Percentiles rank a stretch among this genome's conserved stretches.
Conservation (phyloP, 2,888 invertebrate species). For the Formica aserva region DNA sequence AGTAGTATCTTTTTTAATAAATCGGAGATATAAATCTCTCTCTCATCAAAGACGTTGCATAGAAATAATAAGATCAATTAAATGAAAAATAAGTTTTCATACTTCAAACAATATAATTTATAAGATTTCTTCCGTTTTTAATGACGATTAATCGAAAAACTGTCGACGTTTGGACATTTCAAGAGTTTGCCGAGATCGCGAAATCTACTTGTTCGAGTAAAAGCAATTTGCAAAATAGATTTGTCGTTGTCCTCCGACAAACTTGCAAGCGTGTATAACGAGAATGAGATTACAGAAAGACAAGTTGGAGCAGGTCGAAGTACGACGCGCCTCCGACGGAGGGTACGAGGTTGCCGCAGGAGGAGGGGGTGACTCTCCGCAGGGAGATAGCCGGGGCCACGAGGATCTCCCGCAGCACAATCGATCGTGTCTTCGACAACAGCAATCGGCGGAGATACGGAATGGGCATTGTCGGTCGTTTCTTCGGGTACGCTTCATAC, state of each 20-base stretch:
- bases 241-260: constrained; percentile 1
- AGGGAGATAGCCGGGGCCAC: constrained; percentile 87
- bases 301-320: constrained; percentile 82
- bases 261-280: constrained; percentile 58
- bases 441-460: constrained; percentile 95
- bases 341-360: constrained; percentile 67
- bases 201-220: not conserved
- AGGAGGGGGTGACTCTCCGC: constrained; percentile 78
- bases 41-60: not conserved
- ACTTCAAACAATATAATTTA: not conserved
- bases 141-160: constrained; percentile 11
- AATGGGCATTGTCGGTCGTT: constrained; percentile 92
- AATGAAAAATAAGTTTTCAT: not conserved
- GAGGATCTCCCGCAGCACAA: constrained; percentile 91
- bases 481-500: constrained; percentile 89
- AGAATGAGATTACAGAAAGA: constrained; percentile 80
- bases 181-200: not conserved
- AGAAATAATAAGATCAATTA: not conserved
- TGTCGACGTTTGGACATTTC: not conserved
- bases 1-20: not conserved
- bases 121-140: not conserved
- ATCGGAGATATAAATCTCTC: not conserved
- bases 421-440: constrained; percentile 96
- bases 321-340: constrained; percentile 71
- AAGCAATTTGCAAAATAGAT: constrained; percentile 35